Percentiles rank a stretch among this genome's conserved stretches.
Conservation (phyloP, 2,888 invertebrate genomes). For the Sisyra terminalis region DNA sequence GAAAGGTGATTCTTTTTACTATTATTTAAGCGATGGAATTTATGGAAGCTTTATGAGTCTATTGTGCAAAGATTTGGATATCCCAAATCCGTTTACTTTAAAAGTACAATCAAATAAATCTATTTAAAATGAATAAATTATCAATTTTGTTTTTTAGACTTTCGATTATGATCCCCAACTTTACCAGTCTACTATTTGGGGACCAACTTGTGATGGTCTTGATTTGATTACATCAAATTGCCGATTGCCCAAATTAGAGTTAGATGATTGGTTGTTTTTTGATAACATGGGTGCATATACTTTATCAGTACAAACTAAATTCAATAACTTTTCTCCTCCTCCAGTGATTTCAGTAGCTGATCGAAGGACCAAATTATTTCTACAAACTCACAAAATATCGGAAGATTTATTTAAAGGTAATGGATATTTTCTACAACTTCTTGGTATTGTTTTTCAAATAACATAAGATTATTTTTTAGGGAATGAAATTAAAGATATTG, state of each 20-base stretch:
- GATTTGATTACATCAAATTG: slow-evolving; percentile 33
- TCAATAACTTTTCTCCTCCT: slow-evolving; percentile 39
- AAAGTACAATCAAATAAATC: too few relatives aligned
- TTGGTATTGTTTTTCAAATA: too few relatives aligned
- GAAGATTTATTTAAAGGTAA: too few relatives aligned
- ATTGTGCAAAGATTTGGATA: background rate
- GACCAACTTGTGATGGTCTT: slow-evolving; percentile 44
- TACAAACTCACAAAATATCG: too few relatives aligned
- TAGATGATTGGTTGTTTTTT: slow-evolving; percentile 45
- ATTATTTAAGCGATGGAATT: background rate
- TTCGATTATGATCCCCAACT: background rate
- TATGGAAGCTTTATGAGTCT: background rate
- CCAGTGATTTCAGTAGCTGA: slow-evolving; percentile 23
- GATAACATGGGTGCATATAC: slow-evolving; percentile 46
- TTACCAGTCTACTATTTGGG: slow-evolving; percentile 32
- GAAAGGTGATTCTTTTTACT: background rate
- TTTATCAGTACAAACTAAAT: slow-evolving; percentile 30
- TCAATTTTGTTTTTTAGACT: background rate
- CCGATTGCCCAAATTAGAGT: slow-evolving; percentile 32
- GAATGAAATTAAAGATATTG: too few relatives aligned
- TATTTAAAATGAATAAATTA: too few relatives aligned
- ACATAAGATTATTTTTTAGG: too few relatives aligned
- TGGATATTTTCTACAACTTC: too few relatives aligned
- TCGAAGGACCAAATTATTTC: slow-evolving; percentile 15
- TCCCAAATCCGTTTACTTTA: background rate